A percentile compares a stretch with the other conserved stretches of the same genome.
Evolutionary conservation across 2,113 vertebrate species (phyloP).

Genomic region (Malaclemys terrapin): DNA sequence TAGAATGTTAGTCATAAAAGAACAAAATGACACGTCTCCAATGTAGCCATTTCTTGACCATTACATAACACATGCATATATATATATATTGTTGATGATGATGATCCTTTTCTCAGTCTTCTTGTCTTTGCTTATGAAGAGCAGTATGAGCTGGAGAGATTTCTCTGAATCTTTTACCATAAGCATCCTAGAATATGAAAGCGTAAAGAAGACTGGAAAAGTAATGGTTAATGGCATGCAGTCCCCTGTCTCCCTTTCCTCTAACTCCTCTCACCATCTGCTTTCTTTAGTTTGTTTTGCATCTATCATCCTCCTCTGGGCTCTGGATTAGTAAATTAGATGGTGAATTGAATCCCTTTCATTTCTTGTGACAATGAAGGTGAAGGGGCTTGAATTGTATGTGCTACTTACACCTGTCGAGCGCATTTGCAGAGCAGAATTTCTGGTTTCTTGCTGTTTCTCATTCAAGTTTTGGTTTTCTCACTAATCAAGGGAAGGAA

Average conservation of each 20-base stretch:
- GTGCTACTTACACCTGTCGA: not conserved
- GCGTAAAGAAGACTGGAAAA: slow-evolving; percentile 88
- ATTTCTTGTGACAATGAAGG: slow-evolving; percentile 7
- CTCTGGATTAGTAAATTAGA: slow-evolving; percentile 45
- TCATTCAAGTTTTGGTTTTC: not conserved
- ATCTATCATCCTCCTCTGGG: slow-evolving; percentile 63
- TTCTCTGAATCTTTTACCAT: slow-evolving; percentile 82
- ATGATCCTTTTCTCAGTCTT: slow-evolving; percentile 88
- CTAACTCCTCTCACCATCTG: slow-evolving; percentile 74
- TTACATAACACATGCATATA: slow-evolving; percentile 47
- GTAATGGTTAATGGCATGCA: slow-evolving; percentile 91
- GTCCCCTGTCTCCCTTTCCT: slow-evolving; percentile 68
- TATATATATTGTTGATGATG: slow-evolving; percentile 71
- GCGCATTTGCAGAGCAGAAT: not conserved
- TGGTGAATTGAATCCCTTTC: slow-evolving; percentile 32
- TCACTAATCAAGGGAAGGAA: not conserved
- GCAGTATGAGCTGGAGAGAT: slow-evolving; percentile 80
- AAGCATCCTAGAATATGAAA: slow-evolving; percentile 76
- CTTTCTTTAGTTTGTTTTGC: slow-evolving; percentile 75
- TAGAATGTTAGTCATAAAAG: not conserved
- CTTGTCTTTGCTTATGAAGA: slow-evolving; percentile 82
- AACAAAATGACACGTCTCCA: not conserved
- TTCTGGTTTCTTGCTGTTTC: not conserved
- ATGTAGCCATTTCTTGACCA: slow-evolving; percentile 74
- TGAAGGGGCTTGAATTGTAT: slow-evolving; percentile 59